Percentiles rank a stretch among this genome's conserved stretches.
Evolutionary conservation across 1,140 invertebrate species (phyloP).

Genomic region (Trichonephila clavata): DNA sequence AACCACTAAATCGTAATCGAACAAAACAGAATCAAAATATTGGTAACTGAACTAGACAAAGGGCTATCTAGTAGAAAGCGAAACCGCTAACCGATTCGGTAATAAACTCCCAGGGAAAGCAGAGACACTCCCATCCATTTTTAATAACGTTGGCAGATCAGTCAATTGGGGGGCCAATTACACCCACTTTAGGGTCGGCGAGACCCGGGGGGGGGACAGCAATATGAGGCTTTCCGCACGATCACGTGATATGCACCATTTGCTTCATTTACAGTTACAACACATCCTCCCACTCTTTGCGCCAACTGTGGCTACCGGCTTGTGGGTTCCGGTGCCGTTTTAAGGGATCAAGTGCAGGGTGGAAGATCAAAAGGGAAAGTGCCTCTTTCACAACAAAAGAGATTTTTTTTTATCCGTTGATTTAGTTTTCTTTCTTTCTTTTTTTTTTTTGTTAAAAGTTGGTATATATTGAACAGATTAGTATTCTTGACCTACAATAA

Average conservation of each 20-base stretch:
- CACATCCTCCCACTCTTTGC: not conserved
- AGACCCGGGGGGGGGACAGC: slow-evolving; percentile 2
- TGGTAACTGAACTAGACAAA: not conserved
- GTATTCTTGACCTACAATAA: no score
- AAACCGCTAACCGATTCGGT: not conserved
- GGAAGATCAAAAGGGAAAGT: not conserved
- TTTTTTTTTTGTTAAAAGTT: no score
- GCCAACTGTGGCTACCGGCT: not conserved
- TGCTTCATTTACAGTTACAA: slow-evolving; percentile 67
- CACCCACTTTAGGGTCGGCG: slow-evolving; percentile 55
- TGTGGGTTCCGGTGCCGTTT: not conserved
- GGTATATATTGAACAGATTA: no score
- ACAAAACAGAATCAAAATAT: not conserved
- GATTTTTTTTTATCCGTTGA: no score
- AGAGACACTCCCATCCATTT: slow-evolving; percentile 63
- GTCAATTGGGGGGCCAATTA: slow-evolving; percentile 75
- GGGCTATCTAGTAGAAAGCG: not conserved
- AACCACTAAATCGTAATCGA: not conserved
- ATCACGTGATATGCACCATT: slow-evolving; percentile 67
- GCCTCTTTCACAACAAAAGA: not conserved
- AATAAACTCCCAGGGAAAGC: not conserved
- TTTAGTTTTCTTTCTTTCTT: not conserved
- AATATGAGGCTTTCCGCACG: slow-evolving; percentile 52
- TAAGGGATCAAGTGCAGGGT: not conserved
- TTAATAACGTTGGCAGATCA: slow-evolving; percentile 73